Base-by-base conservation (phyloP, 2,113 vertebrate genomes). In the Phalacrocorax brasilianus region DNA sequence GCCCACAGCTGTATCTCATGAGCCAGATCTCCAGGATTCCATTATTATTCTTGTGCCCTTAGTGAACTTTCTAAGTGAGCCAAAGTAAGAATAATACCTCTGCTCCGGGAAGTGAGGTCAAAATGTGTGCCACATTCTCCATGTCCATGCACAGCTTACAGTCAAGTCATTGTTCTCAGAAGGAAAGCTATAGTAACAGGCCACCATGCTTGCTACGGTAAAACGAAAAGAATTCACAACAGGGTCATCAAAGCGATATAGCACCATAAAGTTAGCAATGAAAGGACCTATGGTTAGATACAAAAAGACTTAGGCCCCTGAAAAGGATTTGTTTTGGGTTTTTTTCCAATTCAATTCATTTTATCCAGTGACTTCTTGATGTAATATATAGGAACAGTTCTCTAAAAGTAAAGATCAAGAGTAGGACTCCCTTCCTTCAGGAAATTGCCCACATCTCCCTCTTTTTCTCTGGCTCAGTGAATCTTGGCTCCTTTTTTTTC, bases 1-100 rank as follows among this genome's bases (percentile, higher is more conserved):
- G 63, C 89, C 88, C 45, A 84, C 89, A 89, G 83, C 82, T 96
- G 74, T 67, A 91, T 86, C 76, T 94, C 71, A 73, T 81, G 83
- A 95, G 79, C 94, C 85, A 88, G 73, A 71, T 96, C 89, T 95
- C 82, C 70, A 87, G 71, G 77, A 76, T 76, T 95, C 78, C 77
- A 81, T 95, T 95, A 91, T 89, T 94, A 62, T 75, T 91, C 72
- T 83, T 49, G 63, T 1, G 5, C 42, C 32, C 26, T 81, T 71
- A 89, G 38, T 93, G 85, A 90, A 91, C 62, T 62, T 81, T 78
- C 17, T 27, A 67, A 84, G 30, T 1, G 3, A 91, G 94, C 89
- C 92, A 96, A 97, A 87, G 23, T 61, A 79, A 86, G 67, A 96
- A 91, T 80, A 84, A 82, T 84, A 72, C 35, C 63, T 85, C 85